phyloP scores from a whole-genome alignment of 2,888 invertebrate species.

The Pheosia gnoma region DNA sequence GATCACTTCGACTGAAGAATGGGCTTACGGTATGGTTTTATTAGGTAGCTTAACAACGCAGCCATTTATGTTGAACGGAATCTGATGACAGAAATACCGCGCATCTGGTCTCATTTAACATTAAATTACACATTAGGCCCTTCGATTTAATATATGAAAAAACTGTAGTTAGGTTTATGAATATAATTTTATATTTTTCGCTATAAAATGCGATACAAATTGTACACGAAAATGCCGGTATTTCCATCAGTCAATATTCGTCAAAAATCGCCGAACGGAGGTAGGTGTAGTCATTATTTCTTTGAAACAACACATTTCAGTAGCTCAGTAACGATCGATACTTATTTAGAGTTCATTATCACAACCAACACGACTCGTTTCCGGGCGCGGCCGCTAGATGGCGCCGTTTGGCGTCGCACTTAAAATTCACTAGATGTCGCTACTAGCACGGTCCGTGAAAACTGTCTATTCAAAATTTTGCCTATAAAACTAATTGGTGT shows the following conservation, averaged over 20 bases:
- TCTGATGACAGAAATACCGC: constrained; percentile 54
- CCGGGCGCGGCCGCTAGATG: constrained; percentile 54
- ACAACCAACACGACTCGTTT: constrained; percentile 69
- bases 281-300: constrained; percentile 35
- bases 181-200: constrained; percentile 32
- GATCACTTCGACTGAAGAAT: constrained; percentile 69
- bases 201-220: constrained; percentile 25
- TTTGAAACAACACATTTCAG: constrained; percentile 33
- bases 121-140: constrained; percentile 48
- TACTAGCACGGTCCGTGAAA: constrained; percentile 25
- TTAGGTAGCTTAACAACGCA: constrained; percentile 20
- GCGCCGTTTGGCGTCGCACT: constrained; percentile 44
- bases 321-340: constrained; percentile 49
- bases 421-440: constrained; percentile 48
- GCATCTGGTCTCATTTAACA: constrained; percentile 54
- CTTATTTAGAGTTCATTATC: constrained; percentile 53
- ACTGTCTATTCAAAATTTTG: constrained; percentile 39
- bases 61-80: constrained; percentile 28
- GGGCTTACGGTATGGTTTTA: constrained; percentile 42
- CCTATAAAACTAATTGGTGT: constrained; percentile 8
- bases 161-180: constrained; percentile 26
- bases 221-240: constrained; percentile 64
- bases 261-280: constrained; percentile 47
- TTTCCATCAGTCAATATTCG: constrained; percentile 46
- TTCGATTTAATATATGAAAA: constrained; percentile 32